Conservation (phyloP, 2,888 invertebrate genomes). For the Dynastes maya region DNA sequence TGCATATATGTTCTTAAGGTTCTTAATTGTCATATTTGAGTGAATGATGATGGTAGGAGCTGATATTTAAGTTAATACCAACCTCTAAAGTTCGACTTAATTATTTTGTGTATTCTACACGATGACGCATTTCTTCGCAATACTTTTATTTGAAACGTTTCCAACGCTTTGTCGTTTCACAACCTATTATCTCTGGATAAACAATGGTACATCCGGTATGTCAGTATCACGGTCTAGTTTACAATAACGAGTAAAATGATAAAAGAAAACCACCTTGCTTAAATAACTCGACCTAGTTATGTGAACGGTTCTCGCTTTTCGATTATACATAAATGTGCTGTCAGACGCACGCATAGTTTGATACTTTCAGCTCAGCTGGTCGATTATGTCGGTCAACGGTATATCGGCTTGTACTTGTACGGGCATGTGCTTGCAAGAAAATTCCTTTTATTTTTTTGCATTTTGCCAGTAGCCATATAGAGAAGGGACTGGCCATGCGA, state of each 20-base stretch:
- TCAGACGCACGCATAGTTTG: not conserved
- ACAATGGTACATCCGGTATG: slow-evolving; percentile 33
- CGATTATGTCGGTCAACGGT: not conserved
- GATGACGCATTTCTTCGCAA: not conserved
- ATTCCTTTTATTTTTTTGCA: no score
- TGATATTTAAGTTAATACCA: no score
- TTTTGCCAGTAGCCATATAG: no score
- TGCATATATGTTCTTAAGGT: no score
- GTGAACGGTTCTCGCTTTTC: slow-evolving; percentile 2
- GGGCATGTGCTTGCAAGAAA: no score
- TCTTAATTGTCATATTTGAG: no score
- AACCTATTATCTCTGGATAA: slow-evolving; percentile 14
- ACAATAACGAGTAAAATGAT: slow-evolving; percentile 5
- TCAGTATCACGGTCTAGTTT: slow-evolving; percentile 35
- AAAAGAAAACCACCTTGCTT: slow-evolving; percentile 18
- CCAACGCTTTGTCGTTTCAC: not conserved
- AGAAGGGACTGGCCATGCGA: no score
- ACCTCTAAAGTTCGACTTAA: no score
- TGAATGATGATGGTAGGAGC: no score
- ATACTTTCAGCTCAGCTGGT: not conserved
- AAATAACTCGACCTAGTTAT: slow-evolving; percentile 23
- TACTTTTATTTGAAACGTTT: not conserved
- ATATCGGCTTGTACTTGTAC: not conserved
- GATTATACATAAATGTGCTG: not conserved
- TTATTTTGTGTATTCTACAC: not conserved